Base-by-base conservation (phyloP, 2,888 invertebrate genomes). In the Eupithecia abbreviata region DNA sequence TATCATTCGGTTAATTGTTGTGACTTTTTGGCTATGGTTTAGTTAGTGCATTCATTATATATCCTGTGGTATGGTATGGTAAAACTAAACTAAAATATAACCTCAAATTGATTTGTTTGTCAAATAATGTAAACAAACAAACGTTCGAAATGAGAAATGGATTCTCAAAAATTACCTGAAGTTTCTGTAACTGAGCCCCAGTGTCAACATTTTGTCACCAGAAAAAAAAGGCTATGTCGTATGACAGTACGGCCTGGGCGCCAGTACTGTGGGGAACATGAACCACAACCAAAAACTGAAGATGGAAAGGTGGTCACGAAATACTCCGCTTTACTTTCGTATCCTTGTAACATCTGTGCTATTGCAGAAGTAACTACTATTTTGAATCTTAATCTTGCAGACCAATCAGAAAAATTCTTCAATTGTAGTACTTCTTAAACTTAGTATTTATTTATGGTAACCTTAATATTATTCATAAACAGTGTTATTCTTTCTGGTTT, bases 201-300 rank as follows among this genome's bases (percentile, higher is more conserved):
- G 81, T 97, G 97, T 84, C 95, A 96, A 76, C 96, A 95, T 90
- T 97, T 96, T 88, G 97, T 98, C 0, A 85, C 94, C 55, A 94
- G 97, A 45, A 98, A 98, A 84, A 97, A 97, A 85, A 95, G 98
- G 3, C 96, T 96, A 80, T 98, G 98, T 86, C 96, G 97, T 82
- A 97, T 98, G 97, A 96, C 96, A 0, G 96, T 97, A 6, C 96
- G 96, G 79, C 93, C 96, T n/a, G 97, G 96, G 0, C 95, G 96
- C 41, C 91, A 95, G 78, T 98, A 96, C 87, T 98, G 98, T 86
- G 97, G 97, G 0, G 97, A 97, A 86, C 98, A 97, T 87, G 93
- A 95, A 79, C 95, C 93, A 4, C 86, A 88, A 65, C 92, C 91
- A 2, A 84, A 77, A 72, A 82, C 85, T 41, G 84, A 84, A 41